phyloP scores from a whole-genome alignment of 2,888 invertebrate genomes.

The Nipponacmea schrenckii region DNA sequence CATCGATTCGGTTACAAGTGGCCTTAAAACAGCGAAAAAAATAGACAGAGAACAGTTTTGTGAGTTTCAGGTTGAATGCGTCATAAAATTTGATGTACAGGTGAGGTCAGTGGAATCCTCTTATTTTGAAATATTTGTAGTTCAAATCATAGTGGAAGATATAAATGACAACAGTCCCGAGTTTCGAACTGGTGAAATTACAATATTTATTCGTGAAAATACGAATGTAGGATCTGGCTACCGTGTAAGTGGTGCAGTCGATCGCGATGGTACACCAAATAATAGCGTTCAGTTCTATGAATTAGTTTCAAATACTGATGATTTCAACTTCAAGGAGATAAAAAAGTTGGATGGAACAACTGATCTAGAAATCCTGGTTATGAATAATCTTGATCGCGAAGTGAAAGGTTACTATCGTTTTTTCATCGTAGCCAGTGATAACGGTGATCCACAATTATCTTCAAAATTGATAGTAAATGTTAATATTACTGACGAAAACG shows the following conservation, averaged over 20 bases:
- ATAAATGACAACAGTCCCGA: constrained; percentile 38
- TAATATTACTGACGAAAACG: constrained; percentile 15
- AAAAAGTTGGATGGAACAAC: constrained; percentile 20
- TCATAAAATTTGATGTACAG: constrained; percentile 5
- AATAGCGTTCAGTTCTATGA: constrained; percentile 5
- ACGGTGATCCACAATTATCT: constrained; percentile 13
- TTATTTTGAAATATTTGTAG: constrained; percentile 14
- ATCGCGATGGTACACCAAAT: constrained; percentile 15
- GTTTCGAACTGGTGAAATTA: constrained; percentile 22
- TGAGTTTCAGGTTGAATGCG: constrained; percentile 4
- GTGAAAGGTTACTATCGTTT: constrained; percentile 19
- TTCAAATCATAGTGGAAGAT: constrained; percentile 32
- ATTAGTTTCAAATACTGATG: constrained; percentile 7
- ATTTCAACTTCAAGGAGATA: constrained; percentile 10
- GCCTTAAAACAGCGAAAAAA: neutral
- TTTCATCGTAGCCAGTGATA: constrained; percentile 18
- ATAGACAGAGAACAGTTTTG: constrained; percentile 16
- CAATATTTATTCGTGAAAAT: constrained; percentile 13
- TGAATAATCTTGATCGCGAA: constrained; percentile 25
- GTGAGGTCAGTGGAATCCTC: neutral
- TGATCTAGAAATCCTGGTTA: neutral
- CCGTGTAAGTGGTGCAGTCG: constrained; percentile 13
- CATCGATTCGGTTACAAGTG: neutral
- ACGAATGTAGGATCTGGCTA: neutral
- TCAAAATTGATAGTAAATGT: constrained; percentile 12